Evolutionary conservation across 2,797 vertebrate species (phyloP).

Genomic region (Coreius guichenoti): DNA sequence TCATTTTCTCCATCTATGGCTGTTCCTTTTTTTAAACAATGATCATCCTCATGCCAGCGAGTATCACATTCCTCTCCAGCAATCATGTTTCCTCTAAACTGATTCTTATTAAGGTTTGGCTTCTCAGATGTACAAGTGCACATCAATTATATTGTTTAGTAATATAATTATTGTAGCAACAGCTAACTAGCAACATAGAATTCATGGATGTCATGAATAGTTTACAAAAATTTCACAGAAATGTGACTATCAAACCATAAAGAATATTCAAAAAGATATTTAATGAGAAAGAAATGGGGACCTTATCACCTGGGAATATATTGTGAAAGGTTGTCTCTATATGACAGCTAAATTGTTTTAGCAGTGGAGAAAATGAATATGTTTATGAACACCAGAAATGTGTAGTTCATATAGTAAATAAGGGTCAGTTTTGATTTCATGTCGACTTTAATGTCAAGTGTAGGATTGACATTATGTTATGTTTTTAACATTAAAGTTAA

Average conservation of each 20-base stretch:
- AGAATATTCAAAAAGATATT: neutral
- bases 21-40: constrained; percentile 31
- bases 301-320: neutral
- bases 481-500: too few species aligned
- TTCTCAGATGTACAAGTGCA: constrained; percentile 10
- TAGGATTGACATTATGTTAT: neutral
- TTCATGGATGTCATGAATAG: neutral
- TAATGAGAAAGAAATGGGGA: neutral
- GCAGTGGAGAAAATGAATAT: neutral
- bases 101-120: constrained; percentile 5
- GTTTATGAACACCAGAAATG: neutral
- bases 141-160: neutral
- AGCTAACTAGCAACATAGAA: neutral
- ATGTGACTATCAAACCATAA: neutral
- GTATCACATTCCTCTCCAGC: constrained; percentile 18
- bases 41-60: neutral
- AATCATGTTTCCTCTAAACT: constrained; percentile 18
- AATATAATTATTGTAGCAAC: constrained; percentile 11
- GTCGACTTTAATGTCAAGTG: neutral
- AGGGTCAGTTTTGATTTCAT: neutral
- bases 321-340: neutral
- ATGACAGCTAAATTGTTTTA: neutral
- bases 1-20: constrained; percentile 60
- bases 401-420: neutral
- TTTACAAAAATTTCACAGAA: neutral